Evolutionary conservation across 2,113 vertebrate species (phyloP), one percentile per base, ranked within the genome.

Genomic region (Tauraco erythrolophus): DNA sequence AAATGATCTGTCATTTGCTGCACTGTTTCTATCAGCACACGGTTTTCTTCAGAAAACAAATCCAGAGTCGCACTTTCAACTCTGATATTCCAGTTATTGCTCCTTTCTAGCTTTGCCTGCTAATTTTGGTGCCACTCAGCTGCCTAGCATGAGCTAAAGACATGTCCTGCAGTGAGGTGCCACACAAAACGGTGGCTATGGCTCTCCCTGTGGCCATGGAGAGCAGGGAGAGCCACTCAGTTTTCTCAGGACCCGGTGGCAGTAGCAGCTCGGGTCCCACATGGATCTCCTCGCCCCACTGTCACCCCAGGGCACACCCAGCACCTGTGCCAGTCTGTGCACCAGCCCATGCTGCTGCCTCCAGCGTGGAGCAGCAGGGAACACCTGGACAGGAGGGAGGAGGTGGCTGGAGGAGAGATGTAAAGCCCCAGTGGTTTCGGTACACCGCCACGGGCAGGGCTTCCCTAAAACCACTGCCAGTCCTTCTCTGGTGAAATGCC

Each of bases 281-380:
- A 10, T 2, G 9, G 35, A 66, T 48, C 4, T 58, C 11, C 51
- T 66, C 5, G 1, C 2, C 7, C 9, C 5, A 2, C 33, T n/a
- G 56, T 9, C 19, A 48, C 3, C 0, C 18, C 41, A 43, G 22
- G 15, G 19, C 33, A 65, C 76, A 37, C 30, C 25, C n/a, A 48
- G 60, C 56, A 27, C 37, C 35, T 3, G 1, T 64, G 31, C 43
- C 72, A 58, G 43, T 15, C 58, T 50, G 57, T 58, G 50, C 61
- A 30, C 28, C 35, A 53, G 41, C 33, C 24, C 31, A 33, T 0
- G 0, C 82, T 58, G 28, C 62, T 76, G 68, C 39, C 33, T 35
- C 23, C 50, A 24, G 37, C 2, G 56, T n/a, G 75, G 45, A 75
- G 51, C 46, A 50, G 30, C 46, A 33, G 51, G 41, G 61, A n/a